Evolutionary conservation across 1,140 invertebrate species (phyloP).

Genomic region (Drosophila orena): DNA sequence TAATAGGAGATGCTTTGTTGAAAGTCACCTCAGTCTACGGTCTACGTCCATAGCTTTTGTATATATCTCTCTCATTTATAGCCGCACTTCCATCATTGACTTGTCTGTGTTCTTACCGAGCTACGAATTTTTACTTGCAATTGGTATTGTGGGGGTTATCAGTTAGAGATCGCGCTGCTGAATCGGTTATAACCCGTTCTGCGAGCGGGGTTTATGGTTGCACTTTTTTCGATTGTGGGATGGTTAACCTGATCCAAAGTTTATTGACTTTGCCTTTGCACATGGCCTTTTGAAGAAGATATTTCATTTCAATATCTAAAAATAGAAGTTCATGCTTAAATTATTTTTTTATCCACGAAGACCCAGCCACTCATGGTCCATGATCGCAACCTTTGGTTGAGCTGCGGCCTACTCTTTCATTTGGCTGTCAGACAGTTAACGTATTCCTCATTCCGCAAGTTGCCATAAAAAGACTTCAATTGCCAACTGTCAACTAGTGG

Average conservation of each 20-base stretch:
- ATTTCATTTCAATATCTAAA: neutral
- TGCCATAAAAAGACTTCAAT: constrained; percentile 51
- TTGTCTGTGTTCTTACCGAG: constrained; percentile 9
- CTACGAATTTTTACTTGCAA: constrained; percentile 35
- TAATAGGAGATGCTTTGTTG: constrained; percentile 56
- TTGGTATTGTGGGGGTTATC: constrained; percentile 43
- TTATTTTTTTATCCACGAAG: neutral
- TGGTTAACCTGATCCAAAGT: constrained; percentile 39
- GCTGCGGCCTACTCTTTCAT: constrained; percentile 39
- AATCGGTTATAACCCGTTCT: constrained; percentile 55
- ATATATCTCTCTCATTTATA: constrained; percentile 22
- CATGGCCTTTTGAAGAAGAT: neutral
- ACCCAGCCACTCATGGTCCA: constrained; percentile 18
- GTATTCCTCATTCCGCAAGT: constrained; percentile 55
- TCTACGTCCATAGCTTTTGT: constrained; percentile 30
- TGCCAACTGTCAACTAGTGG: constrained; percentile 38
- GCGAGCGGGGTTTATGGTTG: constrained; percentile 3
- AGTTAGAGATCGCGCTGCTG: constrained; percentile 24
- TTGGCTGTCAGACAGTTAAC: constrained; percentile 36
- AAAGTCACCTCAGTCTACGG: constrained; percentile 15
- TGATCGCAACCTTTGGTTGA: constrained; percentile 37
- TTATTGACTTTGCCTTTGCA: constrained; percentile 51
- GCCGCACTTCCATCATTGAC: constrained; percentile 48
- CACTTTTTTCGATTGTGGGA: constrained; percentile 54
- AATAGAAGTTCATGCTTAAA: neutral